Evolutionary conservation across 2,797 vertebrate genomes (phyloP).

Genomic region (Epinephelus coioides): DNA sequence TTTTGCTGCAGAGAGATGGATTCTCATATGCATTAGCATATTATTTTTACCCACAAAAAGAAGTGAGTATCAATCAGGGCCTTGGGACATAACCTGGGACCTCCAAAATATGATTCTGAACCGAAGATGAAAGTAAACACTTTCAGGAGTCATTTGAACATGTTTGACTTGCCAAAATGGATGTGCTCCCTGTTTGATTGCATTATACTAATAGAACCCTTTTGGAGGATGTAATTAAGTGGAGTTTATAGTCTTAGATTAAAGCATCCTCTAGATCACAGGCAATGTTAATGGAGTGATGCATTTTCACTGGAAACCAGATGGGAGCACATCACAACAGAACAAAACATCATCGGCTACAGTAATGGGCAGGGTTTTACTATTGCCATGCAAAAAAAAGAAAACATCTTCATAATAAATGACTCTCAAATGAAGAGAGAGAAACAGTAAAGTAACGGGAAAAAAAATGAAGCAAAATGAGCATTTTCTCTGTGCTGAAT

Average conservation of each 20-base stretch:
- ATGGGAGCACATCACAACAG: slow-evolving; percentile 84
- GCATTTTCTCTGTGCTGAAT: slow-evolving; percentile 39
- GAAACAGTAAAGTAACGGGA: slow-evolving; percentile 5
- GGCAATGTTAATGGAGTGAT: slow-evolving; percentile 88
- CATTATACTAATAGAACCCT: slow-evolving; percentile 84
- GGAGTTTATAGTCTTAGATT: slow-evolving; percentile 90
- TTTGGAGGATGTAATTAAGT: slow-evolving; percentile 89
- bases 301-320: slow-evolving; percentile 87
- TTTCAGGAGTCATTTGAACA: slow-evolving; percentile 73
- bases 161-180: slow-evolving; percentile 79
- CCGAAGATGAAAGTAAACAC: slow-evolving; percentile 75
- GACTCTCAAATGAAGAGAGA: slow-evolving; percentile 44
- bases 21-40: slow-evolving; percentile 53
- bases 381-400: slow-evolving; percentile 65
- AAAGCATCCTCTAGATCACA: slow-evolving; percentile 89
- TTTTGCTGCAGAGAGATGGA: slow-evolving; percentile 48
- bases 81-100: slow-evolving; percentile 43
- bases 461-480: slow-evolving; percentile 15
- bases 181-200: slow-evolving; percentile 83
- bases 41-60: slow-evolving; percentile 56
- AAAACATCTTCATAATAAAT: slow-evolving; percentile 65
- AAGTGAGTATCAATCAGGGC: slow-evolving; percentile 47
- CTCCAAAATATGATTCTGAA: slow-evolving; percentile 66
- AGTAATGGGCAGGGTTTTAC: slow-evolving; percentile 59
- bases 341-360: slow-evolving; percentile 74